Evolutionary conservation across 2,797 vertebrate species (phyloP).

Genomic region (Eurystomus glaucurus): DNA sequence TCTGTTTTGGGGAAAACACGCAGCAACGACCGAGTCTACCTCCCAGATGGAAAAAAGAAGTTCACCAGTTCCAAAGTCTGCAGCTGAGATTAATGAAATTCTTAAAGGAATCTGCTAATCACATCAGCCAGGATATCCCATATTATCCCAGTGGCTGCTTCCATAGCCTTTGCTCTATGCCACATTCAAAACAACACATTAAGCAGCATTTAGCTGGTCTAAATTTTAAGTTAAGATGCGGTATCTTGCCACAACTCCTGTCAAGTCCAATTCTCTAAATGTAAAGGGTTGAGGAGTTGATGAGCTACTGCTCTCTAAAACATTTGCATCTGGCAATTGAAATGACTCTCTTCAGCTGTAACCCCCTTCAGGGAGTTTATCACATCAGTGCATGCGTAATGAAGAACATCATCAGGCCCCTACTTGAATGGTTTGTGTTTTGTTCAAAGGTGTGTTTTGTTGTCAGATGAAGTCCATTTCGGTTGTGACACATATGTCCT

Average conservation of each 20-base stretch:
- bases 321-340: not conserved
- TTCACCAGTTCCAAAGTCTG: not conserved
- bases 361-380: not conserved
- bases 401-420: not conserved
- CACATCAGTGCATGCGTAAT: not conserved
- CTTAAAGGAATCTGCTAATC: not conserved
- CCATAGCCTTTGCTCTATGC: not conserved
- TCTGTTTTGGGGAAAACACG: not conserved
- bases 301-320: not conserved
- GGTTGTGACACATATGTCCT: not conserved
- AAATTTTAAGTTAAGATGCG: not conserved
- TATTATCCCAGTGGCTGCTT: not conserved
- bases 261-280: not conserved
- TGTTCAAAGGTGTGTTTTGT: not conserved
- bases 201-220: not conserved
- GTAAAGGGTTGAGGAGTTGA: not conserved
- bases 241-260: not conserved
- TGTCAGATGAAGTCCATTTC: not conserved
- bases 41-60: not conserved
- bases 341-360: not conserved
- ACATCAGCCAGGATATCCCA: not conserved
- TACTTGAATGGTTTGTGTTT: not conserved
- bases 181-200: not conserved
- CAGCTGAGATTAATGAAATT: not conserved
- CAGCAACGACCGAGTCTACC: not conserved